Conservation (phyloP, 2,888 invertebrate species). For the Eurytoma adleriae region DNA sequence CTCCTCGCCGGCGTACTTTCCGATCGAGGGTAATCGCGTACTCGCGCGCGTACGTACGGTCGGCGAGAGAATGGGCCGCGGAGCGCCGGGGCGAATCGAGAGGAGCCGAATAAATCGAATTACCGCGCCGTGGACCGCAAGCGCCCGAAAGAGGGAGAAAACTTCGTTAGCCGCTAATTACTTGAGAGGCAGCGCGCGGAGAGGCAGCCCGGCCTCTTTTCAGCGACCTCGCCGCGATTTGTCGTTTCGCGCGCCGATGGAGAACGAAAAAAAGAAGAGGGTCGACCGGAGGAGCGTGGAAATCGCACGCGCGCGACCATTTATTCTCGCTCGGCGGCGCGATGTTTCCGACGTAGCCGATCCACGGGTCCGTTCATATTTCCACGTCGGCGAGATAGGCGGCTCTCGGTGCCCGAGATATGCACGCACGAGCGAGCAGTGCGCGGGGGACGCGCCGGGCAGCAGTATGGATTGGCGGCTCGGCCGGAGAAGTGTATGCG, state of each 20-base stretch:
- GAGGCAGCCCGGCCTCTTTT: neutral
- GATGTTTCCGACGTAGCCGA: slow-evolving; percentile 21
- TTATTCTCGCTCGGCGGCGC: slow-evolving; percentile 7
- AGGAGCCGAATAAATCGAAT: slow-evolving; percentile 47
- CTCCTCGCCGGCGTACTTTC: slow-evolving; percentile 4
- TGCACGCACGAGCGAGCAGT: slow-evolving; percentile 8
- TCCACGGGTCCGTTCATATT: slow-evolving; percentile 36
- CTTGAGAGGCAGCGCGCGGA: slow-evolving; percentile 52
- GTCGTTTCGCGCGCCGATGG: slow-evolving; percentile 16
- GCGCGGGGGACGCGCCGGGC: neutral
- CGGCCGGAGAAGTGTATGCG: neutral
- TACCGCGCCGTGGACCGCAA: slow-evolving; percentile 19
- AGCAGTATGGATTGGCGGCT: neutral
- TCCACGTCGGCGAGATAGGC: slow-evolving; percentile 30
- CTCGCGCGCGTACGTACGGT: neutral
- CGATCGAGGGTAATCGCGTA: slow-evolving; percentile 3
- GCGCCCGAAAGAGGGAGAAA: slow-evolving; percentile 6
- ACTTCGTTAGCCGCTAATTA: slow-evolving; percentile 60
- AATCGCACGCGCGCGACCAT: neutral
- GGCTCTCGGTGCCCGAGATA: slow-evolving; percentile 15
- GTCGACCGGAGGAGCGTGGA: no score
- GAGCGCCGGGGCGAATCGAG: neutral
- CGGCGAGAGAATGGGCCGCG: neutral
- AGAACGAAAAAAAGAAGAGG: neutral
- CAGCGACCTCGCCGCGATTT: slow-evolving; percentile 5